phyloP scores from a whole-genome alignment of 2,113 vertebrate genomes.

The Poicephalus gulielmi region DNA sequence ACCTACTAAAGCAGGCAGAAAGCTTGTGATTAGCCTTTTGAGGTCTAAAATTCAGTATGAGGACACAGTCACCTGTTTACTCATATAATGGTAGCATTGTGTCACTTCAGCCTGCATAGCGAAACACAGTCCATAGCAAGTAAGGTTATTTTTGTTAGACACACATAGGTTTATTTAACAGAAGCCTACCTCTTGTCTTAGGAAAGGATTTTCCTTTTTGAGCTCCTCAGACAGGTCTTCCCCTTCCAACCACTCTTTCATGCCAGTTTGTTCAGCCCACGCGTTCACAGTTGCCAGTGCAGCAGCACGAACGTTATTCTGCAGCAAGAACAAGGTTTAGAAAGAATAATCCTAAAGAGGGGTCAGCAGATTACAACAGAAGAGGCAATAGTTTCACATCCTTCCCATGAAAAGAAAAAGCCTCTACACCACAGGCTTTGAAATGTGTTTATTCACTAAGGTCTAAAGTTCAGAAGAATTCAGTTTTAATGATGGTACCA shows the following conservation, averaged over 20 bases:
- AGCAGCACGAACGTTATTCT: slow-evolving; percentile 88
- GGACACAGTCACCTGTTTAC: not conserved
- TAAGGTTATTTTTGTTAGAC: not conserved
- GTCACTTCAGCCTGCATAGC: not conserved
- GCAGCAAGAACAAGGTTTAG: slow-evolving; percentile 23
- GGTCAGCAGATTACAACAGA: not conserved
- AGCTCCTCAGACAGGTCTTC: slow-evolving; percentile 97
- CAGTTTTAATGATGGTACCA: not conserved
- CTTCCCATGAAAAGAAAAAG: not conserved
- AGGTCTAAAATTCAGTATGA: not conserved
- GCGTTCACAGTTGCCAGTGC: slow-evolving; percentile 89
- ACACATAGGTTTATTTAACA: not conserved
- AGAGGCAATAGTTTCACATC: not conserved
- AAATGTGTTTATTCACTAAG: not conserved
- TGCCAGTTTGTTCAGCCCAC: slow-evolving; percentile 96
- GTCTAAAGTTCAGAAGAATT: not conserved
- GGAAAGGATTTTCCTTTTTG: slow-evolving; percentile 94
- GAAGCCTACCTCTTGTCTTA: slow-evolving; percentile 89
- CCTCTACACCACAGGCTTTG: not conserved
- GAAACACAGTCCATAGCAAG: not conserved
- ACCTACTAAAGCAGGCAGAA: not conserved
- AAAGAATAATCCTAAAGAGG: not conserved
- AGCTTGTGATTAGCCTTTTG: not conserved
- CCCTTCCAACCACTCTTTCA: slow-evolving; percentile 98
- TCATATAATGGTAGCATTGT: not conserved